Evolutionary conservation across 2,888 invertebrate genomes (phyloP), one percentile per base, ranked within the genome.

Genomic region (Coenonympha arcania): DNA sequence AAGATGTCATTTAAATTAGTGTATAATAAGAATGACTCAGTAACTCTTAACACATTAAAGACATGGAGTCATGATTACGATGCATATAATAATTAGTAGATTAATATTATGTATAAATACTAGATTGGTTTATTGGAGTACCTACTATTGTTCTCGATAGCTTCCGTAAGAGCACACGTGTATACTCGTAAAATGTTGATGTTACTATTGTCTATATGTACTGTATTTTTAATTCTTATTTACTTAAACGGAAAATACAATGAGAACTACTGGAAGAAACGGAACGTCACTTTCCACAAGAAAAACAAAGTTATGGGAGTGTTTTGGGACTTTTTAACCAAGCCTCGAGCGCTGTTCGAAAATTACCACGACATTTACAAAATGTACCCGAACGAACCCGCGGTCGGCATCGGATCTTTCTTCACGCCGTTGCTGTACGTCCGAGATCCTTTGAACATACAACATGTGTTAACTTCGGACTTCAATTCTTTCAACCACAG

Each of bases 261-360:
- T 59, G 64, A 75, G 36, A 26, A 39, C 1, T 79, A 79, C 45
- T 79, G 79, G 77, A 69, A 57, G 15, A 76, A 66, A 56, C 72
- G 74, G 5, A 72, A 74, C 0, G 76, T 79, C 0, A 31, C 54
- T 1, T 76, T 73, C 42, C 55, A 71, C 19, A 52, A 59, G 0
- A 63, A 62, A 40, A 65, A 70, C 49, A 76, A 64, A 48, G 41
- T 64, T 0, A 44, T 63, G 6, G 78, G 78, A 5, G 60, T 69
- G 1, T 62, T 72, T 15, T 75, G 70, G 69, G 64, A 71, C 9
- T 79, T 61, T 37, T 0, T 69, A 0, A 54, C 48, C 1, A 59
- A 59, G 19, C 56, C 67, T 9, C 61, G 57, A 44, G 37, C 77
- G 0, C 28, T 76, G 5, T 77, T 76, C 41, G 61, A 73, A 62